Conservation (phyloP, 2,113 vertebrate species). For the Sinocyclocheilus anophthalmus region DNA sequence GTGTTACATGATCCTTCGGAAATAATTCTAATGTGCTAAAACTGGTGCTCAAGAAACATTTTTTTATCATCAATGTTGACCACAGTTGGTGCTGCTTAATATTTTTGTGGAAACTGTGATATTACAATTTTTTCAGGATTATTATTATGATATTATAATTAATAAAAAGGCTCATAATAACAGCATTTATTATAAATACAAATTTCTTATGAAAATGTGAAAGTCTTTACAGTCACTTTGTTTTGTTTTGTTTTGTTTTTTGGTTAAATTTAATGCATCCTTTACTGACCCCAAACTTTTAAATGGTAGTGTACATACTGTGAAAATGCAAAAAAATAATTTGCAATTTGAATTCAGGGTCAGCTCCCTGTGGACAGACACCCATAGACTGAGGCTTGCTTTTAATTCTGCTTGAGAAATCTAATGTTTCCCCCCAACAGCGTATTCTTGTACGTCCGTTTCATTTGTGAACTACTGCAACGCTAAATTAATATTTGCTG, state of each 20-base stretch:
- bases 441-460: background rate
- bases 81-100: too few relatives aligned
- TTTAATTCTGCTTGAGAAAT: slow-evolving; percentile 22
- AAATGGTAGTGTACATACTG: background rate
- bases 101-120: too few relatives aligned
- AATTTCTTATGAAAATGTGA: too few relatives aligned
- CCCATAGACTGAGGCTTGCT: background rate
- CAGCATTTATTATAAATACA: too few relatives aligned
- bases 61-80: too few relatives aligned
- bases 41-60: too few relatives aligned
- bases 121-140: too few relatives aligned
- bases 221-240: background rate
- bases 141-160: background rate
- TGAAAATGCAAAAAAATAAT: background rate
- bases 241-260: background rate
- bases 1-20: too few relatives aligned
- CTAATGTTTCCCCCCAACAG: slow-evolving; percentile 28
- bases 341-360: background rate
- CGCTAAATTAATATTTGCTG: slow-evolving; percentile 17
- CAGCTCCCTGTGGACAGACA: background rate
- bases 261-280: too few relatives aligned
- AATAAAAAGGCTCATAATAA: too few relatives aligned
- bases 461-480: slow-evolving; percentile 18
- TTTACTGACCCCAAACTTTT: background rate
- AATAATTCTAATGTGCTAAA: too few relatives aligned